Evolutionary conservation across 2,797 vertebrate genomes (phyloP).

Genomic region (Streptopelia turtur): DNA sequence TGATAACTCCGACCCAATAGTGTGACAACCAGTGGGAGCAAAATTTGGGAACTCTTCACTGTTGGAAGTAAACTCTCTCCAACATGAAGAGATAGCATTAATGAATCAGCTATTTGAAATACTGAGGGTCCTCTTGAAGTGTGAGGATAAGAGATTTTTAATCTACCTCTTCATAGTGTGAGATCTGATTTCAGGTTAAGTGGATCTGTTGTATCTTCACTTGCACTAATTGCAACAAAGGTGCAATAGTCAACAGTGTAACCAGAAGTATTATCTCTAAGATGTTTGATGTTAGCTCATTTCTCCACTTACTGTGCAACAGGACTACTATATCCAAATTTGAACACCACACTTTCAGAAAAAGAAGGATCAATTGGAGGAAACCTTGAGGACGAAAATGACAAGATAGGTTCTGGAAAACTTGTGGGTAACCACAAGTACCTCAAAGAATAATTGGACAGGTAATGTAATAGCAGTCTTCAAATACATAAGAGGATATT

Average conservation of each 20-base stretch:
- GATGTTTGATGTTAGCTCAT: neutral
- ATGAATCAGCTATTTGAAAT: neutral
- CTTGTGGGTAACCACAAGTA: neutral
- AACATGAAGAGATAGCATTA: neutral
- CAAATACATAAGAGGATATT: neutral
- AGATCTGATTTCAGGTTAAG: neutral
- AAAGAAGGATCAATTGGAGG: neutral
- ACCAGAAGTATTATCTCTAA: neutral
- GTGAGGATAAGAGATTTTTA: neutral
- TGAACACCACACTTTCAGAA: neutral
- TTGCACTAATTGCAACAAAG: neutral
- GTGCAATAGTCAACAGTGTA: neutral
- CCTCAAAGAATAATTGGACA: neutral
- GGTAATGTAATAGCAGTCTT: neutral
- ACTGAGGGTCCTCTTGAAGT: neutral
- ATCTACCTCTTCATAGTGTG: neutral
- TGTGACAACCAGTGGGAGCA: neutral
- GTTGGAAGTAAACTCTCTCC: neutral
- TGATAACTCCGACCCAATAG: neutral
- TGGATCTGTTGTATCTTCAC: neutral
- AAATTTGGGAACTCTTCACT: neutral
- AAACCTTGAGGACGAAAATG: neutral
- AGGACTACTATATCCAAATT: neutral
- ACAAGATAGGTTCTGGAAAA: neutral
- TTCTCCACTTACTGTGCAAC: neutral